phyloP scores from a whole-genome alignment of 2,797 vertebrate genomes.

The Parotocinclus haroldoi region DNA sequence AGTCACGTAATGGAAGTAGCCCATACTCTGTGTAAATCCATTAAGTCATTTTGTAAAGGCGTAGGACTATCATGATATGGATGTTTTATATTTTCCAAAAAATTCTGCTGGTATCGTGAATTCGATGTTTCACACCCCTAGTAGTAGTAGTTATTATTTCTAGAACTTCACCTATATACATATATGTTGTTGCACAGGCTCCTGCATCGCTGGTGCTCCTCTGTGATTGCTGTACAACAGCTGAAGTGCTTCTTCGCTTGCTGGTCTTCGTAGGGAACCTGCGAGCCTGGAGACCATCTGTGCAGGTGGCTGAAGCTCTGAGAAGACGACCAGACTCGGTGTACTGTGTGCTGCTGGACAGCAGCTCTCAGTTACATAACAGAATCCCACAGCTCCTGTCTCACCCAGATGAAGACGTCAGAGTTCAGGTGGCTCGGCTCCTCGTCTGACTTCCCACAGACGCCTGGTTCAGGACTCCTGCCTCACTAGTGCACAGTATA shows the following conservation, averaged over 20 bases:
- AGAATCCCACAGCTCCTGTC: conserved; percentile 77
- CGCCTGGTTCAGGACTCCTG: conserved; percentile 37
- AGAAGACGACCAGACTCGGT: conserved; percentile 74
- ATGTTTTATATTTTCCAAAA: no score
- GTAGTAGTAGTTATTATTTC: no score
- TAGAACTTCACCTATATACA: background rate
- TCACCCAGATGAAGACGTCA: conserved; percentile 80
- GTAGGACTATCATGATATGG: no score
- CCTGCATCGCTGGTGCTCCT: conserved; percentile 81
- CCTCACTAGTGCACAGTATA: background rate
- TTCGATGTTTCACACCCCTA: no score
- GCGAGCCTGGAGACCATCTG: conserved; percentile 71
- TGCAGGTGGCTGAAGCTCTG: conserved; percentile 56
- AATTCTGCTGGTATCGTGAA: no score
- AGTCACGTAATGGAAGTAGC: no score
- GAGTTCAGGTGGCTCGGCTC: conserved; percentile 80
- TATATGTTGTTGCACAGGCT: conserved; percentile 65
- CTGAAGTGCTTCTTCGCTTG: conserved; percentile 80
- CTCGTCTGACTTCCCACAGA: conserved; percentile 64
- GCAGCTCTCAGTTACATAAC: conserved; percentile 74
- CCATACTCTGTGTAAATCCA: no score
- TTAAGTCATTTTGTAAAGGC: no score
- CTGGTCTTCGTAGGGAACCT: conserved; percentile 83
- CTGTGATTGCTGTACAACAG: conserved; percentile 71
- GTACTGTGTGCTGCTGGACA: conserved; percentile 76